Evolutionary conservation across 2,888 invertebrate genomes (phyloP), one percentile per base, ranked within the genome.

Genomic region (Drosophila kanekoi): DNA sequence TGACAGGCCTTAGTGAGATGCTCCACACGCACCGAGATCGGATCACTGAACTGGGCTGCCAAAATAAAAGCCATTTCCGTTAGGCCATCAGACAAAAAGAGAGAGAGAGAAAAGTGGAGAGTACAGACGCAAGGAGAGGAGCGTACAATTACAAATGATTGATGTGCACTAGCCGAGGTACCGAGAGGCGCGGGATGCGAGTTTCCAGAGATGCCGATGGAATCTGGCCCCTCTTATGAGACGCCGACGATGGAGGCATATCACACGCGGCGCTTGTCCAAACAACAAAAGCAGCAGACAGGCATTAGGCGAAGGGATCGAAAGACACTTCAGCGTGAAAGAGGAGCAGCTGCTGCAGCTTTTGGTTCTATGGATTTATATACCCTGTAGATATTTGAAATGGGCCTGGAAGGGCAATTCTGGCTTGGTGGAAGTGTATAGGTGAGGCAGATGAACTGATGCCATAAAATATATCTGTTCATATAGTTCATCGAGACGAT

Each of bases 91-190:
- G 14, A 48, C 16, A 48, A 13, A 43, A 56, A 53, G 47, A 20
- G 33, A 56, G 40, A 53, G 47, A 20, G 33, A 56, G 40, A 47
- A 41, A 60, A 38, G 28, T 8, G 28, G 8, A 45, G 53, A 48
- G 28, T 16, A 53, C 48, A 70, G 28, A 3, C 10, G 51, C n/a
- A 49, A 59, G 37, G 53, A 44, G 59, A 47, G 57, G 20, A 75
- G 76, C 52, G 53, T 72, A 63, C 79, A 87, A 83, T 83, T 84
- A 81, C 79, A 81, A 66, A 81, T 83, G 83, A 83, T 83, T 83
- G 83, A 83, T 83, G 84, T 75, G 37, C 67, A 72, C 77, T 63
- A 48, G 56, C 18, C 56, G 41, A 62, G 61, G 41, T 47, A 59
- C 59, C 5, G 37, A 61, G 54, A 45, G 35, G 13, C 32, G 35